phyloP scores from a whole-genome alignment of 2,113 vertebrate genomes.

The Girardinichthys multiradiatus region DNA sequence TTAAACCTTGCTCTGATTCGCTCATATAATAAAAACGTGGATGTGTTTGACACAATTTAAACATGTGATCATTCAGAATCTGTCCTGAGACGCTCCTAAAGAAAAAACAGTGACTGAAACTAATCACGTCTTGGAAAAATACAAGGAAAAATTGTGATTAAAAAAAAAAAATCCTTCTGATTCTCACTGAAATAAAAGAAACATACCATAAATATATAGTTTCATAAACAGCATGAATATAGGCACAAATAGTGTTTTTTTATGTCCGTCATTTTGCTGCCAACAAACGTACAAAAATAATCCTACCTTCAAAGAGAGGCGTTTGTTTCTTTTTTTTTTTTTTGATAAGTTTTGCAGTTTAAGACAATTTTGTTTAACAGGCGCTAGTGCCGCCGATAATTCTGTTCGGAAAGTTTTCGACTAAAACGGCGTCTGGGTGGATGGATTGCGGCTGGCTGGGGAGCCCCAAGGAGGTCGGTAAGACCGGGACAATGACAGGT shows the following conservation, averaged over 20 bases:
- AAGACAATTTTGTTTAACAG: slow-evolving; percentile 69
- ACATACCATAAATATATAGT: slow-evolving; percentile 77
- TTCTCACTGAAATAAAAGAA: slow-evolving; percentile 72
- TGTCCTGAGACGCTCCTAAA: slow-evolving; percentile 79
- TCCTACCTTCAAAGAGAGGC: slow-evolving; percentile 84
- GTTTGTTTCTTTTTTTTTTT: slow-evolving; percentile 52
- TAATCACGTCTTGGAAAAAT: slow-evolving; percentile 65
- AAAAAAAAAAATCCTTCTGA: slow-evolving; percentile 52
- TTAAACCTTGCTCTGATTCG: slow-evolving; percentile 65
- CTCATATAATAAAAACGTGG: slow-evolving; percentile 68
- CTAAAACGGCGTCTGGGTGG: slow-evolving; percentile 72
- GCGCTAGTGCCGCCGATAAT: slow-evolving; percentile 87
- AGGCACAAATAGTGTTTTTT: slow-evolving; percentile 76
- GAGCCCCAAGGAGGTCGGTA: slow-evolving; percentile 79
- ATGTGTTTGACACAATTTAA: slow-evolving; percentile 79
- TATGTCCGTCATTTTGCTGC: slow-evolving; percentile 80
- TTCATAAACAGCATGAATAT: slow-evolving; percentile 77
- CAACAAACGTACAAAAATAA: slow-evolving; percentile 84
- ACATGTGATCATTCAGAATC: slow-evolving; percentile 76
- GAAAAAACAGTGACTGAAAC: slow-evolving; percentile 63
- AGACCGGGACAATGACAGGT: slow-evolving; percentile 78
- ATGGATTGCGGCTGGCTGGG: slow-evolving; percentile 72
- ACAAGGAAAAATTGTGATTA: slow-evolving; percentile 54
- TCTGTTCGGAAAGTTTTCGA: slow-evolving; percentile 87
- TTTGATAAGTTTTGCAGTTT: slow-evolving; percentile 43